Percentiles rank a stretch among this genome's conserved stretches.
Conservation (phyloP, 2,113 vertebrate genomes). For the Antechinus flavipes region DNA sequence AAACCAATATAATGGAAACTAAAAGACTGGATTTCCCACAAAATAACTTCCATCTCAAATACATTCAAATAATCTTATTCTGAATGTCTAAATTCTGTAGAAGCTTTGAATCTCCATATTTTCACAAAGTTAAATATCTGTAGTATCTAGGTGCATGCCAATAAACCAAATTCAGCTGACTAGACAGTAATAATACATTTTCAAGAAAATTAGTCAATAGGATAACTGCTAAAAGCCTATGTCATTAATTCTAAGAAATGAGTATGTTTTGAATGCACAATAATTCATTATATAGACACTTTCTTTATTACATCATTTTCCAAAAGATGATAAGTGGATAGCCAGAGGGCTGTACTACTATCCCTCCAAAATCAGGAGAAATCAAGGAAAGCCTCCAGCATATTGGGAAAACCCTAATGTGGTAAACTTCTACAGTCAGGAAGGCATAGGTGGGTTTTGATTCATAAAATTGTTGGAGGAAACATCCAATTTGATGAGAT, state of each 20-base stretch:
- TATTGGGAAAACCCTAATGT: neutral
- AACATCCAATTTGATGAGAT: neutral
- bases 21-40: neutral
- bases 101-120: neutral
- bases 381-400: neutral
- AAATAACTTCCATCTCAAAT: neutral
- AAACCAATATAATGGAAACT: neutral
- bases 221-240: slow-evolving; percentile 7
- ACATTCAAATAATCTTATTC: neutral
- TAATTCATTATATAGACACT: neutral
- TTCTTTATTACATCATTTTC: neutral
- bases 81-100: neutral
- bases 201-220: slow-evolving; percentile 24
- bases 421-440: neutral
- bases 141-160: neutral
- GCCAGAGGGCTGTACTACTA: neutral
- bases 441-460: neutral
- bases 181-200: neutral
- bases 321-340: neutral
- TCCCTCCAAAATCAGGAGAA: neutral
- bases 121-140: neutral
- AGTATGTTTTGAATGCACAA: slow-evolving; percentile 31
- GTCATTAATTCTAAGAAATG: slow-evolving; percentile 19
- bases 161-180: slow-evolving; percentile 13
- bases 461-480: neutral